Evolutionary conservation across 2,113 vertebrate species (phyloP).

Genomic region (Podiceps cristatus): DNA sequence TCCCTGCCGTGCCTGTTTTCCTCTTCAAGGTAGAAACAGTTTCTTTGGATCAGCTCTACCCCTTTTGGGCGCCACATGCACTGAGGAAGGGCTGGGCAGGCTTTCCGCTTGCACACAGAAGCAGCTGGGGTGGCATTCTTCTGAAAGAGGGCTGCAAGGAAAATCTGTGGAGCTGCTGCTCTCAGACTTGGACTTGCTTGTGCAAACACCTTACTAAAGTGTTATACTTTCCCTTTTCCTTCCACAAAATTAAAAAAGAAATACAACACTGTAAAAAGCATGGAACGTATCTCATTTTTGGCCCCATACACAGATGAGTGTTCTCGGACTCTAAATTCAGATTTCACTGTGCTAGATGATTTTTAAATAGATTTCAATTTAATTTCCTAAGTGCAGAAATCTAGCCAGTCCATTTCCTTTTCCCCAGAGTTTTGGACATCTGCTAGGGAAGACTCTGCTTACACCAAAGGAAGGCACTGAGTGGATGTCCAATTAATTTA

Average conservation of each 20-base stretch:
- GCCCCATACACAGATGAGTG: not conserved
- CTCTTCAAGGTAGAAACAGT: not conserved
- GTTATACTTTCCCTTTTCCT: not conserved
- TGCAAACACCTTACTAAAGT: not conserved
- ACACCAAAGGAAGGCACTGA: conserved; percentile 7
- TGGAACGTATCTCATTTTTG: not conserved
- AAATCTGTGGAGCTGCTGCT: not conserved
- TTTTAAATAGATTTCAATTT: conserved; percentile 45
- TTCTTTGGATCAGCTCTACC: not conserved
- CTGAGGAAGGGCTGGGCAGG: not conserved
- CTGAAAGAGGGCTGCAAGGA: not conserved
- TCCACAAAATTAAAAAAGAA: not conserved
- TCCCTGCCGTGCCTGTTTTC: not conserved
- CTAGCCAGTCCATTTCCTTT: conserved; percentile 41
- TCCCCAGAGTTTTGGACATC: conserved; percentile 58
- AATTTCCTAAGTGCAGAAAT: conserved; percentile 47
- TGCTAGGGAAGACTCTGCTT: conserved; percentile 21
- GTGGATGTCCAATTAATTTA: conserved; percentile 57
- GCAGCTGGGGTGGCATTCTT: not conserved
- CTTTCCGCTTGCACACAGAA: not conserved
- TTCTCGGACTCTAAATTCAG: conserved; percentile 38
- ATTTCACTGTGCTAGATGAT: not conserved
- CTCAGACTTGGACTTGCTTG: not conserved
- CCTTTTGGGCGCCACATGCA: not conserved
- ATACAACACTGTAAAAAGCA: not conserved